Evolutionary conservation across 2,113 vertebrate genomes (phyloP).

Genomic region (Mormoops blainvillei): DNA sequence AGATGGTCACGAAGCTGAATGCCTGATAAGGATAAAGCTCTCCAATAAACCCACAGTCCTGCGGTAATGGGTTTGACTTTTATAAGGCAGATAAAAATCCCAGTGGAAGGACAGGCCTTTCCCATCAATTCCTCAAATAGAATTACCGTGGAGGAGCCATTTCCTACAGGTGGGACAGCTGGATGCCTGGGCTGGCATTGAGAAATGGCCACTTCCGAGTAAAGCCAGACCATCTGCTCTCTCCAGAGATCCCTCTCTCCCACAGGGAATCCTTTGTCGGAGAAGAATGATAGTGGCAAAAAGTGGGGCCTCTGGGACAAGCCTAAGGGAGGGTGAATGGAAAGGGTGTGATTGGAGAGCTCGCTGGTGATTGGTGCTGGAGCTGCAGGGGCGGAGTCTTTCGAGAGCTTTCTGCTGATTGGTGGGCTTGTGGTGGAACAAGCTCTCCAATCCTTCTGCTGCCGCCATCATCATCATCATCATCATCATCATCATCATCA

Average conservation of each 20-base stretch:
- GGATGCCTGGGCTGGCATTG: background rate
- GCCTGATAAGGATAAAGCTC: constrained; percentile 55
- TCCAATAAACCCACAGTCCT: constrained; percentile 38
- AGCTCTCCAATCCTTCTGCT: background rate
- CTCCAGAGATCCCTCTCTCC: background rate
- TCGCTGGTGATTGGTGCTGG: background rate
- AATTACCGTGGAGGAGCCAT: background rate
- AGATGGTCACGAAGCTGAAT: background rate
- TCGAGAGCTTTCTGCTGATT: constrained; percentile 2
- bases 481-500: background rate
- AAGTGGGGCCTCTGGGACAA: background rate
- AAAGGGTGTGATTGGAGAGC: background rate
- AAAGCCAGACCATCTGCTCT: background rate
- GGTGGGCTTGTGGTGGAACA: background rate
- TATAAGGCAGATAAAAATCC: constrained; percentile 34
- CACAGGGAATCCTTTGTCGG: background rate
- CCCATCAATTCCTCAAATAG: background rate
- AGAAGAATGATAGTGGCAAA: background rate
- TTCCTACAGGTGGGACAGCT: background rate
- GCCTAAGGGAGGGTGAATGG: background rate
- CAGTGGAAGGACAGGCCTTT: background rate
- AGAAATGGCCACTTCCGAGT: background rate
- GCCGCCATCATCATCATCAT: fast-evolving
- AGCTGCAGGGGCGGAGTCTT: background rate
- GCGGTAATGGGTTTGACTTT: constrained; percentile 56